These are phyloP conservation scores for Galaxea fascicularis DNA, from an alignment of 92 coral and sea anemone genomes.

Conservation along the genomic window DNA sequence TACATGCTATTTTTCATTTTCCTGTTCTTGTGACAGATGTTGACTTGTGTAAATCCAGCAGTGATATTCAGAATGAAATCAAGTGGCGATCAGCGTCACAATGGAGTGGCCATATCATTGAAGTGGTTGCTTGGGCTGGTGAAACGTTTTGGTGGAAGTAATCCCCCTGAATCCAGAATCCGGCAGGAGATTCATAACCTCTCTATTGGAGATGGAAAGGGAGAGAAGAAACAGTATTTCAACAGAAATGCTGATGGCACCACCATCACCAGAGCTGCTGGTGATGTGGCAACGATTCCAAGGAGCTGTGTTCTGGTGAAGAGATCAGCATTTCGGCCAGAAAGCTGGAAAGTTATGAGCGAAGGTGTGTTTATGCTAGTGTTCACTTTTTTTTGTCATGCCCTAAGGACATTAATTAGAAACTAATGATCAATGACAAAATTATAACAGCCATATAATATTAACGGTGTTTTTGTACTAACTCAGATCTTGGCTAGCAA, in stretches of 20 bases:
- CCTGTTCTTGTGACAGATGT: constrained; percentile 12
- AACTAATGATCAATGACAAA: too few species aligned
- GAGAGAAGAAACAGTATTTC: neutral
- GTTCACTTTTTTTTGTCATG: too few species aligned
- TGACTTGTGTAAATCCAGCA: constrained; percentile 29
- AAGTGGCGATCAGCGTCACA: neutral
- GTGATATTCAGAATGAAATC: constrained; percentile 7
- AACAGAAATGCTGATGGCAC: neutral
- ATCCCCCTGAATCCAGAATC: constrained; percentile 11
- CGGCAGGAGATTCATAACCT: neutral
- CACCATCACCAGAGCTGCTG: constrained; percentile 8
- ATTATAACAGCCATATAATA: too few species aligned
- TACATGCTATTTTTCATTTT: neutral
- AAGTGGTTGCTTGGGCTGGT: constrained; percentile 24
- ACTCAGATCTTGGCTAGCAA: too few species aligned
- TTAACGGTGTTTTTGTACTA: too few species aligned
- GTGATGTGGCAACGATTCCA: constrained; percentile 1
- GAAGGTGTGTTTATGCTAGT: constrained; percentile 7
- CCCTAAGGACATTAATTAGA: too few species aligned
- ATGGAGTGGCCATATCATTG: constrained; percentile 16
- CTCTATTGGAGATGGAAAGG: neutral
- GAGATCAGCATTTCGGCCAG: neutral
- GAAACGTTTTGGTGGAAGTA: neutral
- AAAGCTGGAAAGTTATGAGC: neutral
- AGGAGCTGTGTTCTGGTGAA: constrained; percentile 23